A percentile compares a stretch with the other conserved stretches of the same genome.
These are phyloP conservation scores for Macrostomum cliftonense DNA, from an alignment of 2,888 invertebrate genomes.

Conservation along the genomic window DNA sequence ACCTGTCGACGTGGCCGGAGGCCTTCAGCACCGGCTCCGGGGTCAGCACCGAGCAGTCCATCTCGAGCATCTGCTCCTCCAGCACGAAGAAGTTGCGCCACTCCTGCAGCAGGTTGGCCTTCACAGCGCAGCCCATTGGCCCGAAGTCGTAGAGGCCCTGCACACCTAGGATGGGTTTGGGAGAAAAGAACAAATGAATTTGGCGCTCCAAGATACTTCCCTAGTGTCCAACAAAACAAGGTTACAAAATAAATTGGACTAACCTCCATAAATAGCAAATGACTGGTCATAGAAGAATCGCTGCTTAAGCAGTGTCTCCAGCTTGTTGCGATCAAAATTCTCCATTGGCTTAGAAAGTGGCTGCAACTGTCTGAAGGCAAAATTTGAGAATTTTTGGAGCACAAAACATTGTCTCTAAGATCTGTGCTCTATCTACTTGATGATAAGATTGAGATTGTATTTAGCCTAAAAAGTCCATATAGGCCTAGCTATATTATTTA, in stretches of 20 bases:
- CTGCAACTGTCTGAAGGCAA: too few species aligned
- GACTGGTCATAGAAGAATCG: conserved; percentile 95
- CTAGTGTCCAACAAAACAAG: too few species aligned
- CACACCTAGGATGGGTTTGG: conserved; percentile 37
- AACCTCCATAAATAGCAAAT: conserved; percentile 94
- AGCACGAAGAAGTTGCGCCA: conserved; percentile 91
- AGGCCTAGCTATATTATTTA: too few species aligned
- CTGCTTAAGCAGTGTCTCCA: conserved; percentile 88
- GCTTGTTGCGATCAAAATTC: conserved; percentile 65
- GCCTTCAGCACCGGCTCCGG: conserved; percentile 92
- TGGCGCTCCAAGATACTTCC: too few species aligned
- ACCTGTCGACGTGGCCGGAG: conserved; percentile 93
- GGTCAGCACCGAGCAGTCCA: conserved; percentile 88
- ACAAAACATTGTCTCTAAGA: too few species aligned
- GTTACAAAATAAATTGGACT: too few species aligned
- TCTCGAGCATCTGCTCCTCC: conserved; percentile 95
- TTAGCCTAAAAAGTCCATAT: too few species aligned
- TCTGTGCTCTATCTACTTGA: too few species aligned
- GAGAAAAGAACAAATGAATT: background rate
- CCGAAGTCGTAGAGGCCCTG: conserved; percentile 87
- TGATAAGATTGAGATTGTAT: too few species aligned
- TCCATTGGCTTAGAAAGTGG: too few species aligned
- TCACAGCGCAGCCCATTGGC: conserved; percentile 95
- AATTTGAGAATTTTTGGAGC: too few species aligned
- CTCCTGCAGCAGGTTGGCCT: conserved; percentile 70